These are phyloP conservation scores for Teleiodes luculella DNA, from an alignment of 2,888 invertebrate genomes.

Conservation along the genomic window DNA sequence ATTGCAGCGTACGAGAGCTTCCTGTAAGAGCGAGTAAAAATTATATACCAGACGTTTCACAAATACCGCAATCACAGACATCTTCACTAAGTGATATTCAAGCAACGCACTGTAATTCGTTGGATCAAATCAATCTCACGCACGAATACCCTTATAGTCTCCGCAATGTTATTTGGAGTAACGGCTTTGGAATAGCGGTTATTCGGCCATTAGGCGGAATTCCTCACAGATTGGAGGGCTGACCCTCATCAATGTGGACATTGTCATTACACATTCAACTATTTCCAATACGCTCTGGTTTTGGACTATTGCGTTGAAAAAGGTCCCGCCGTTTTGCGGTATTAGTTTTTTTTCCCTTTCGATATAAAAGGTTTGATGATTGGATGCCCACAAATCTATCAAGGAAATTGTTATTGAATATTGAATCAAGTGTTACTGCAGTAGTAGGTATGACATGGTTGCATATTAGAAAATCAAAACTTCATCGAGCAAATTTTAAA, in stretches of 20 bases:
- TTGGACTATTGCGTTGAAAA: conserved; percentile 26
- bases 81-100: neutral
- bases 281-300: conserved; percentile 50
- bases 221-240: conserved; percentile 58
- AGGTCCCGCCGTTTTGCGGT: neutral
- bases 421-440: too few relatives aligned
- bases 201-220: conserved; percentile 57
- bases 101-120: conserved; percentile 19
- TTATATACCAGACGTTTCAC: too few relatives aligned
- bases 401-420: too few relatives aligned
- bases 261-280: conserved; percentile 66
- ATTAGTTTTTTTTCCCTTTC: too few relatives aligned
- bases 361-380: too few relatives aligned
- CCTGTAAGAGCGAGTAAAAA: too few relatives aligned
- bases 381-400: too few relatives aligned
- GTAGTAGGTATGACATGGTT: too few relatives aligned
- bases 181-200: conserved; percentile 42
- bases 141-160: conserved; percentile 29
- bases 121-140: conserved; percentile 21
- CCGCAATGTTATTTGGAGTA: neutral
- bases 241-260: conserved; percentile 67
- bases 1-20: too few relatives aligned
- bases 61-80: too few relatives aligned
- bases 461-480: too few relatives aligned
- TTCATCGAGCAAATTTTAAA: too few relatives aligned